Evolutionary conservation across 1,140 invertebrate species (phyloP).

Genomic region (Vollenhovia emeryi): DNA sequence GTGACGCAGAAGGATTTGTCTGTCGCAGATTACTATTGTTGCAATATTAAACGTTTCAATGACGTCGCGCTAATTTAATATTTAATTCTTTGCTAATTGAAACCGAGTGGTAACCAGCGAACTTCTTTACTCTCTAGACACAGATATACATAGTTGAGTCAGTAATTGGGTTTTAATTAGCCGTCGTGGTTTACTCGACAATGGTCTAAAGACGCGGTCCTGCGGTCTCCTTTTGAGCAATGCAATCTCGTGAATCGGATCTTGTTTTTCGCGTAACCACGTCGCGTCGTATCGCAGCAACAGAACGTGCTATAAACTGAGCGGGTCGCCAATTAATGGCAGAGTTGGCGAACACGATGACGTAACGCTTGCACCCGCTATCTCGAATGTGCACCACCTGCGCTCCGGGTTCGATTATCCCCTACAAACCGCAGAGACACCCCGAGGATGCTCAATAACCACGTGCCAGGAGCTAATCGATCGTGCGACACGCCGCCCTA

Average conservation of each 20-base stretch:
- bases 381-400: constrained; percentile 43
- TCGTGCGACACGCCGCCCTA: constrained; percentile 23
- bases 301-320: background rate
- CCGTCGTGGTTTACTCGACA: background rate
- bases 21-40: background rate
- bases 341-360: constrained; percentile 17
- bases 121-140: background rate
- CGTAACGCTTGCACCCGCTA: constrained; percentile 18
- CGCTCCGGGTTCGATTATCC: constrained; percentile 41
- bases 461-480: constrained; percentile 39
- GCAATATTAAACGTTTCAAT: background rate
- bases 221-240: background rate
- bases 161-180: background rate
- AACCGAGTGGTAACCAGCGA: background rate
- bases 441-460: constrained; percentile 35
- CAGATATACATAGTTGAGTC: background rate
- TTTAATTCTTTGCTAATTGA: background rate
- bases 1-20: background rate
- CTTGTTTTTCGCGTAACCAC: background rate
- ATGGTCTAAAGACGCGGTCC: background rate
- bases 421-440: constrained; percentile 40
- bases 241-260: background rate
- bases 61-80: background rate
- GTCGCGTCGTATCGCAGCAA: background rate
- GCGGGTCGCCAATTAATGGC: constrained; percentile 16